Conservation (phyloP, 2,888 invertebrate species). For the Euplagia quadripunctaria region DNA sequence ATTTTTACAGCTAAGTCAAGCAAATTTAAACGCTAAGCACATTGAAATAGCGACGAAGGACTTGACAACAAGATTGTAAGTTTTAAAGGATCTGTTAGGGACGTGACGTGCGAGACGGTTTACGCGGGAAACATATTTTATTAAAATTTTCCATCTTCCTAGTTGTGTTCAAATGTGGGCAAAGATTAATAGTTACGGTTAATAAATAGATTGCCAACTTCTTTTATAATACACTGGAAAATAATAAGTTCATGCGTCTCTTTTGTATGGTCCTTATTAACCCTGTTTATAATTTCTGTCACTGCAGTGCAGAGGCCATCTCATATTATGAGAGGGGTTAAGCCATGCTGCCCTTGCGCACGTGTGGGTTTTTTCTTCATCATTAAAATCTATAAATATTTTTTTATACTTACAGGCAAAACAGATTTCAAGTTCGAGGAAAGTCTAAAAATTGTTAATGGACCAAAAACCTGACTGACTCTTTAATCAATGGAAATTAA, state of each 20-base stretch:
- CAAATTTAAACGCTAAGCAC: constrained; percentile 26
- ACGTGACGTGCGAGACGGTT: constrained; percentile 71
- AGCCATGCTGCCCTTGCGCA: no score
- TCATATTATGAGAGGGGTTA: no score
- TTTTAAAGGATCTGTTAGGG: constrained; percentile 70
- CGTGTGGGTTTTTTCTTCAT: no score
- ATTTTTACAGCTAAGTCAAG: not conserved
- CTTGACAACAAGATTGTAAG: constrained; percentile 50
- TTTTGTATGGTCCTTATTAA: not conserved
- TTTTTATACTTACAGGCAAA: no score
- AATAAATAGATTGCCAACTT: constrained; percentile 4
- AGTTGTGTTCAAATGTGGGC: constrained; percentile 62
- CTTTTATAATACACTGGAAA: not conserved
- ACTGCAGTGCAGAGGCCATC: not conserved
- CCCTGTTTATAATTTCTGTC: not conserved
- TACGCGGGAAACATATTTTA: constrained; percentile 79
- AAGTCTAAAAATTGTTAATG: no score
- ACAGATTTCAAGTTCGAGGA: no score
- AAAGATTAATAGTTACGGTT: constrained; percentile 54
- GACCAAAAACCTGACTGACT: no score
- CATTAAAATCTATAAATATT: no score
- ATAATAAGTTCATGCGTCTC: not conserved
- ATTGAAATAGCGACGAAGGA: constrained; percentile 34
- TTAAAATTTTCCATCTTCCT: constrained; percentile 79
- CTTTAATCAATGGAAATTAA: no score